phyloP scores from a whole-genome alignment of 2,113 vertebrate species.

The Danio rerio region GRCz12tu NC_133184.1:34443001-34443500 shows the following conservation, averaged over 20 bases:
- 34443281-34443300: not conserved
- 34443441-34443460: no score
- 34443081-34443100: slow-evolving; percentile 41
- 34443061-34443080: slow-evolving; percentile 48
- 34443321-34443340: not conserved
- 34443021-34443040: slow-evolving; percentile 48
- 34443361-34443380: no score
- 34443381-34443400: no score
- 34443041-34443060: slow-evolving; percentile 33
- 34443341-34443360: not conserved
- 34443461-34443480: no score
- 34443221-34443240: slow-evolving; percentile 23
- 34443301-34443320: not conserved
- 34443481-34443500: no score
- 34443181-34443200: slow-evolving; percentile 31
- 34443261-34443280: slow-evolving; percentile 9
- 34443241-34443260: slow-evolving; percentile 11
- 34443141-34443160: slow-evolving; percentile 37
- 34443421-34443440: no score
- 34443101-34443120: slow-evolving; percentile 43
- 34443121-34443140: slow-evolving; percentile 55
- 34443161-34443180: slow-evolving; percentile 36
- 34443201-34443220: slow-evolving; percentile 23
- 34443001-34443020: slow-evolving; percentile 62
- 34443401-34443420: no score